Evolutionary conservation across 92 coral and sea anemone species (phyloP).

Genomic region (Micromussa lordhowensis): DNA sequence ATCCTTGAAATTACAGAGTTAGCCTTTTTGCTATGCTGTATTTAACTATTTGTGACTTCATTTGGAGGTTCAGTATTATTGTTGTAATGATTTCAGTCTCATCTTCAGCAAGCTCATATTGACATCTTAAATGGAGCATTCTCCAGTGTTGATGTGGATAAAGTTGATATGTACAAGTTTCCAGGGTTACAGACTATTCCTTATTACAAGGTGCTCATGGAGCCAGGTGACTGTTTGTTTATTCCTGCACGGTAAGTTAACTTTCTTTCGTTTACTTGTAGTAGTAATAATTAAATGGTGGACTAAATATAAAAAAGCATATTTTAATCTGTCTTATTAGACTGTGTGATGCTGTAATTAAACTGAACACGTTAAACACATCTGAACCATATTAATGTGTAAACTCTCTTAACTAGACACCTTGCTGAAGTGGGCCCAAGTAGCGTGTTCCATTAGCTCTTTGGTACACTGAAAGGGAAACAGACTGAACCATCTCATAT

Average conservation of each 20-base stretch:
- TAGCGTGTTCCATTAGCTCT: no score
- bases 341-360: no score
- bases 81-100: slow-evolving; percentile 16
- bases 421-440: not conserved
- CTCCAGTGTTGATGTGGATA: slow-evolving; percentile 94
- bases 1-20: no score
- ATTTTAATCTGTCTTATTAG: not conserved
- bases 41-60: not conserved
- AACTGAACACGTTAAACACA: no score
- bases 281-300: no score
- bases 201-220: slow-evolving; percentile 84
- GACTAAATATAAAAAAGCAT: no score
- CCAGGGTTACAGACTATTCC: slow-evolving; percentile 92
- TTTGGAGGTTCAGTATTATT: not conserved
- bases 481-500: no score
- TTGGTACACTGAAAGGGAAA: no score
- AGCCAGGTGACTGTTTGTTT: slow-evolving; percentile 90
- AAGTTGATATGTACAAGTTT: slow-evolving; percentile 92
- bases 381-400: no score
- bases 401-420: not conserved
- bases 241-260: slow-evolving; percentile 81
- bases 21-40: no score
- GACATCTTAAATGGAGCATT: slow-evolving; percentile 85
- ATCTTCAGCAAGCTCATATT: slow-evolving; percentile 74
- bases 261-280: not conserved